Evolutionary conservation across 2,888 invertebrate species (phyloP), one percentile per base, ranked within the genome.

Genomic region (Lagria hirta): DNA sequence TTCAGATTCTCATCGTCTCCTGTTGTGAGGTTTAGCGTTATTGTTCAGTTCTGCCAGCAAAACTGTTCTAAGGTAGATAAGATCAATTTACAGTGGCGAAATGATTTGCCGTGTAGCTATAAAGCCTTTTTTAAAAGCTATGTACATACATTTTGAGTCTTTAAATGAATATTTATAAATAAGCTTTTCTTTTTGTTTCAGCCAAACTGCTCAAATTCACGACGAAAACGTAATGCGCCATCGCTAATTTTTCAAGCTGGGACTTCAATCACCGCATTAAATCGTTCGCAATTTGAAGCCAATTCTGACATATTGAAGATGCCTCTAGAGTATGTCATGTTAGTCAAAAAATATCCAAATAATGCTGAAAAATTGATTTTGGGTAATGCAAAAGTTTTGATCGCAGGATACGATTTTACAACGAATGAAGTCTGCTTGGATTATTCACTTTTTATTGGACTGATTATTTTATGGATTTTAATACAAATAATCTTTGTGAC

Each of bases 1-100:
- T 93, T 93, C 69, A 87, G 91, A 51, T 93, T 93, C 71, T 84
- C 88, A 0, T 82, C 85, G 6, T 88, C 90, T n/a, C 82, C 86
- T 16, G 78, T 88, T 3, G 87, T 92, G 0, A 77, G 85, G 49
- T 92, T 93, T 64, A 84, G 86, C 57, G 82, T 90, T 1, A 83
- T 87, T 70, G 84, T 92, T 6, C 83, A 86, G 49, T 90, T 89
- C 67, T 93, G 92, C 62, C 73, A 81, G n/a, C 73, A 75, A 1
- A 75, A 75, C 47, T 92, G 92, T 63, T 74, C 76, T 11, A 77
- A 79, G 59, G 84, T 86, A 64, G 72, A 70, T 57, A 58, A 49
- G 34, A 10, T n/a, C 4, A 10, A 5, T 32, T 32, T 22, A 7
- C n/a, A n/a, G n/a, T n/a, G n/a, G n/a, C n/a, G n/a, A n/a, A n/a